phyloP scores from a whole-genome alignment of 2,888 invertebrate species.

The Drosophila picticornis region DNA sequence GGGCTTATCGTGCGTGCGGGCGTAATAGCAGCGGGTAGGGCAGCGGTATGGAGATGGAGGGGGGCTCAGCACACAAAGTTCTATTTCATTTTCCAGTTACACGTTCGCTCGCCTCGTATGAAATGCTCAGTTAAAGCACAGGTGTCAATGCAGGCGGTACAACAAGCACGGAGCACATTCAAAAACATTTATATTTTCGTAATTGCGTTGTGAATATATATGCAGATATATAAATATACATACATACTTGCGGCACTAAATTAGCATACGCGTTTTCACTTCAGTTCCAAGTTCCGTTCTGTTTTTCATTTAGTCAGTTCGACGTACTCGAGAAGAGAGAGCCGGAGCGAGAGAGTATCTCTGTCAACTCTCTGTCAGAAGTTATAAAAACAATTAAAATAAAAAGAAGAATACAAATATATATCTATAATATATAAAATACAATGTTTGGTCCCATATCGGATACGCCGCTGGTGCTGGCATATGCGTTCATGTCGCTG shows the following conservation, averaged over 20 bases:
- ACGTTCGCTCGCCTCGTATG: constrained; percentile 14
- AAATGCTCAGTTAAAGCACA: constrained; percentile 64
- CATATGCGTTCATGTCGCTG: constrained; percentile 83
- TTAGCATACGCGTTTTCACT: constrained; percentile 62
- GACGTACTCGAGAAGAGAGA: constrained; percentile 27
- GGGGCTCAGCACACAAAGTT: constrained; percentile 19
- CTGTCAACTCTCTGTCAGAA: neutral
- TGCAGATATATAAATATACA: constrained; percentile 10
- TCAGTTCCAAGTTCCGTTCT: constrained; percentile 11
- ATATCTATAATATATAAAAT: constrained; percentile 6
- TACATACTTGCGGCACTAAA: constrained; percentile 49
- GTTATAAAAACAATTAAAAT: neutral
- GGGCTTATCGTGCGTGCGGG: constrained; percentile 26
- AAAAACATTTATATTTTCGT: neutral
- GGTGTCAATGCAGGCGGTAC: constrained; percentile 72
- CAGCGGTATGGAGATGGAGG: rapidly evolving
- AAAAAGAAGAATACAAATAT: constrained; percentile 1
- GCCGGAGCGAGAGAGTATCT: neutral
- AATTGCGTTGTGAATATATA: constrained; percentile 5
- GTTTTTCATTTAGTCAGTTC: constrained; percentile 30
- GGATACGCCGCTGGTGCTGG: constrained; percentile 83
- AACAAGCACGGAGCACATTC: constrained; percentile 15
- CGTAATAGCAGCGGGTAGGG: neutral
- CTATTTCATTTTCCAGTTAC: constrained; percentile 25
- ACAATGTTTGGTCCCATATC: constrained; percentile 81